A percentile compares a stretch with the other conserved stretches of the same genome.
Evolutionary conservation across 2,113 vertebrate species (phyloP).

Genomic region (Odocoileus hemionus): DNA sequence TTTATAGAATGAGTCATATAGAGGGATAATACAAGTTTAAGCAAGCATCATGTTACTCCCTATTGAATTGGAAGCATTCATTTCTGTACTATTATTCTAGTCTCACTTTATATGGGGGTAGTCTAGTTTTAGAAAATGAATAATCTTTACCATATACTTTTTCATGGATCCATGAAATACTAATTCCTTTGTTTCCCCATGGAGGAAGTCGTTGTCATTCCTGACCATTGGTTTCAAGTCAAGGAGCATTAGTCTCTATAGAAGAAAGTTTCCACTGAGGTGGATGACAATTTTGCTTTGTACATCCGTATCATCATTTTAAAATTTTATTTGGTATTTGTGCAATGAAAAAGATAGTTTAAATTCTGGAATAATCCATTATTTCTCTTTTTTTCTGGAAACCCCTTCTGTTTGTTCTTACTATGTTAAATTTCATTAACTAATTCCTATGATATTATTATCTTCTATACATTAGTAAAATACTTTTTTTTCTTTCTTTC

Average conservation of each 20-base stretch:
- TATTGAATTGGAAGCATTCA: background rate
- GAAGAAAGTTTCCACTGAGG: background rate
- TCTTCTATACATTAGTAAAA: constrained; percentile 6
- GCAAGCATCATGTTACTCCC: background rate
- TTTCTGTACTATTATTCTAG: background rate
- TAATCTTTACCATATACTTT: background rate
- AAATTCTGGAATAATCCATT: background rate
- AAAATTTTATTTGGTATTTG: background rate
- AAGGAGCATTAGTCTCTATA: background rate
- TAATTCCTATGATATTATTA: background rate
- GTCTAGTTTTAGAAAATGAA: background rate
- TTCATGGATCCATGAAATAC: background rate
- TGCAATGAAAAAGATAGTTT: background rate
- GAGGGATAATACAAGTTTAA: background rate
- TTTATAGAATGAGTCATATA: background rate
- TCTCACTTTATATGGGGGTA: background rate
- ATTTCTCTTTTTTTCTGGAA: constrained; percentile 16
- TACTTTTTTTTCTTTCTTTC: background rate
- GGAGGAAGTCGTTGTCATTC: background rate
- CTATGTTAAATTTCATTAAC: background rate
- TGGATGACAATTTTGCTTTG: background rate
- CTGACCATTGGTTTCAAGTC: background rate
- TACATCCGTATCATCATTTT: background rate
- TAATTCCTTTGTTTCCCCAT: background rate
- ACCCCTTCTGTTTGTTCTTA: background rate